A percentile compares a stretch with the other conserved stretches of the same genome.
These are phyloP conservation scores for Nomada flava DNA, from an alignment of 2,888 invertebrate genomes.

Conservation along the genomic window DNA sequence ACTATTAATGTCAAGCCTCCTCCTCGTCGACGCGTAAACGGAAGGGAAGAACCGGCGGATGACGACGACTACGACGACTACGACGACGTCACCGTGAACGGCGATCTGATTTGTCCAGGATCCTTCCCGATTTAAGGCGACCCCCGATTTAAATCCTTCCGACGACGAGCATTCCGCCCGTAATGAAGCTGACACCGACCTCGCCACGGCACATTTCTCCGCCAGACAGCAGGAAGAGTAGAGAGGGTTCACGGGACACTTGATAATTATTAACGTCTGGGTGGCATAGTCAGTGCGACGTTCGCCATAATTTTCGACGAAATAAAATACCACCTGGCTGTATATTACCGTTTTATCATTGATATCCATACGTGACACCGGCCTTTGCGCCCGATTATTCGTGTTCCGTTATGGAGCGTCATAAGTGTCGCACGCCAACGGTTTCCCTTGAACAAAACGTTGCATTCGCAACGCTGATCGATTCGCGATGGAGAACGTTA, in stretches of 20 bases:
- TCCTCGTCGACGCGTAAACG: constrained; percentile 68
- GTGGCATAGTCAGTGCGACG: not conserved
- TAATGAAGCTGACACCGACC: constrained; percentile 63
- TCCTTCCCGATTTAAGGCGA: constrained; percentile 64
- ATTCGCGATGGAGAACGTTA: constrained; percentile 15
- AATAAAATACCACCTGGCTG: constrained; percentile 16
- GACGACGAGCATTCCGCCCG: constrained; percentile 46
- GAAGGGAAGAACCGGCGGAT: constrained; percentile 57
- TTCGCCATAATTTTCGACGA: constrained; percentile 17
- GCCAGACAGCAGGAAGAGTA: not conserved
- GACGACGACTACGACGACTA: constrained; percentile 40
- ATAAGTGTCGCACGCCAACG: not conserved
- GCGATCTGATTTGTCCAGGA: constrained; percentile 63
- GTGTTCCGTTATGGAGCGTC: constrained; percentile 29
- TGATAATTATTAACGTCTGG: constrained; percentile 42
- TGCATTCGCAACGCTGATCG: constrained; percentile 10
- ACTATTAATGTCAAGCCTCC: constrained; percentile 72
- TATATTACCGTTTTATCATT: constrained; percentile 16
- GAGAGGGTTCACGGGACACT: constrained; percentile 12
- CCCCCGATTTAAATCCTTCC: constrained; percentile 61
- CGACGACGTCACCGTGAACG: constrained; percentile 32
- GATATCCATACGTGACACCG: constrained; percentile 7
- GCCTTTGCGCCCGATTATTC: constrained; percentile 26
- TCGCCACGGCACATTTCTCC: constrained; percentile 45
- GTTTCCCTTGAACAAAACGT: not conserved